Conservation (phyloP, 2,113 vertebrate species). For the Chaetops frenatus region DNA sequence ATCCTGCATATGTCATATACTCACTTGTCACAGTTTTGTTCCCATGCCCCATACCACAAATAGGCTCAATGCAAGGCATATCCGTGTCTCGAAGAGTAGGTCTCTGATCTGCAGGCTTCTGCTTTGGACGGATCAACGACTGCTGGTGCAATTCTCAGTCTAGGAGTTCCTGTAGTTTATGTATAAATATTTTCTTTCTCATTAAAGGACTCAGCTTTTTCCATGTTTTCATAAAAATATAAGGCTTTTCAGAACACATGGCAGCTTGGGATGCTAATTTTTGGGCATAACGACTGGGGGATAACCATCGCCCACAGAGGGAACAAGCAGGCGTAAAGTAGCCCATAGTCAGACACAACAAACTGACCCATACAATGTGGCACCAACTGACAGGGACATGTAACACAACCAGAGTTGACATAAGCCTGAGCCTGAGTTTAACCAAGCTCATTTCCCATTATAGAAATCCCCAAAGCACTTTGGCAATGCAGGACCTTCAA, state of each 20-base stretch:
- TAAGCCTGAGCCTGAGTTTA: not conserved
- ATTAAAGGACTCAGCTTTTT: not conserved
- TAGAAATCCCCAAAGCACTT: not conserved
- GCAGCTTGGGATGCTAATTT: not conserved
- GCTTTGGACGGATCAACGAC: not conserved
- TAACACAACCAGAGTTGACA: not conserved
- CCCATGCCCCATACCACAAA: not conserved
- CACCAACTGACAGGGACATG: not conserved
- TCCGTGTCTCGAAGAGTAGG: not conserved
- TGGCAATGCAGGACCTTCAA: not conserved
- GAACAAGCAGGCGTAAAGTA: not conserved
- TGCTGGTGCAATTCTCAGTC: not conserved
- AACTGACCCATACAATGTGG: accelerated
- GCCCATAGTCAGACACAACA: accelerated
- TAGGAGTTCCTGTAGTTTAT: not conserved
- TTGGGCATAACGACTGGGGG: not conserved
- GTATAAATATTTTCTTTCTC: not conserved
- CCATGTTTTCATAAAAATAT: not conserved
- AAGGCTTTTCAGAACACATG: not conserved
- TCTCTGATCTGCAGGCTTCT: not conserved
- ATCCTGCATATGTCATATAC: not conserved
- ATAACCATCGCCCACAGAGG: not conserved
- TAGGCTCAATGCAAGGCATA: not conserved
- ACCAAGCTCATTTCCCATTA: not conserved
- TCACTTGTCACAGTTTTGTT: not conserved